Evolutionary conservation across 2,888 invertebrate genomes (phyloP).

Genomic region (Trachelus stipa): DNA sequence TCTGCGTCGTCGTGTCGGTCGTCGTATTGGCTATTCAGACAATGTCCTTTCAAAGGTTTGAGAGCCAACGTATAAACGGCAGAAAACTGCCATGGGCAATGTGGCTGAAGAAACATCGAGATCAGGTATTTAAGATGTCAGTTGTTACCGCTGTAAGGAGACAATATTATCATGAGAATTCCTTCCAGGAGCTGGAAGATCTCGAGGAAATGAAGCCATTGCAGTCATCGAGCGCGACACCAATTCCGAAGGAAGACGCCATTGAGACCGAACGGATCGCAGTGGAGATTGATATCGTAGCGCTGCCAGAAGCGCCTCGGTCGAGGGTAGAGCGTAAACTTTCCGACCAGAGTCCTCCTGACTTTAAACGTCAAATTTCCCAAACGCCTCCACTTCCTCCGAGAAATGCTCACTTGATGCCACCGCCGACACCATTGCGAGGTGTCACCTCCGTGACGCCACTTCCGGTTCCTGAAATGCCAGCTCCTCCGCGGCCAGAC

Average conservation of each 20-base stretch:
- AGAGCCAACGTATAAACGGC: constrained; percentile 80
- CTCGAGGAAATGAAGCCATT: constrained; percentile 55
- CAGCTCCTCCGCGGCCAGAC: constrained; percentile 62
- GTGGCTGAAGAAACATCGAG: constrained; percentile 61
- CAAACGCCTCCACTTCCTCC: constrained; percentile 63
- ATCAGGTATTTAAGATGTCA: constrained; percentile 40
- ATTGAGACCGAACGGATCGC: constrained; percentile 27
- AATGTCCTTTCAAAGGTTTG: constrained; percentile 80
- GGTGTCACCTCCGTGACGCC: constrained; percentile 57
- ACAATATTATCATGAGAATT: not conserved
- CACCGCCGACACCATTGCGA: constrained; percentile 61
- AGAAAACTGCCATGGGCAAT: constrained; percentile 80
- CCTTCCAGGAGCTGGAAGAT: constrained; percentile 45
- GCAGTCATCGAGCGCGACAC: constrained; percentile 23
- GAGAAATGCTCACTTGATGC: constrained; percentile 56
- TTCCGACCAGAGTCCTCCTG: too few relatives aligned
- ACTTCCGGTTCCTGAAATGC: constrained; percentile 58
- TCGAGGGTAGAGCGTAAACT: not conserved
- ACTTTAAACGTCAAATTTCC: constrained; percentile 46
- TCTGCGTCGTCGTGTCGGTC: constrained; percentile 76
- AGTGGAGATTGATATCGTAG: constrained; percentile 27
- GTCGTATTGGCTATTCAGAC: constrained; percentile 78
- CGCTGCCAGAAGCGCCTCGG: too few relatives aligned
- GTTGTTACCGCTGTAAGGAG: not conserved
- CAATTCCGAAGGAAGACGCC: constrained; percentile 5